Evolutionary conservation across 2,113 vertebrate genomes (phyloP).

Genomic region (Podarcis cretensis): DNA sequence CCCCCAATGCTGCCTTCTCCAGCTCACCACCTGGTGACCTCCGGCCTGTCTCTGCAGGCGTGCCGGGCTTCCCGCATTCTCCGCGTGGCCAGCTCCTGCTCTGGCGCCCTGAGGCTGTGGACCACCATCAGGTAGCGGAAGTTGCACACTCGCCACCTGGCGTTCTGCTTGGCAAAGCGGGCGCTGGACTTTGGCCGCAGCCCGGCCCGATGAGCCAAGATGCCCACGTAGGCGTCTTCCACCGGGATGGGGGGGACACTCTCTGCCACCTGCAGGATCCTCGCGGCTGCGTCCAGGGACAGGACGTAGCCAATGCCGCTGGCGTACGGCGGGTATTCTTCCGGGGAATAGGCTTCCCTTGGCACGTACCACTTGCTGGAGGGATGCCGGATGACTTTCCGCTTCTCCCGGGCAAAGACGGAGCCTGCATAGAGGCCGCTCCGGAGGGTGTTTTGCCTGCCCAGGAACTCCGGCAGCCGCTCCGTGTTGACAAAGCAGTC

Average conservation of each 20-base stretch:
- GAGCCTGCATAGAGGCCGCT: fast-evolving
- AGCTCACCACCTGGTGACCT: neutral
- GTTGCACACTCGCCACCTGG: slow-evolving; percentile 15
- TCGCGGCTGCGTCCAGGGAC: neutral
- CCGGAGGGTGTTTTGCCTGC: neutral
- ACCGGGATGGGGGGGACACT: fast-evolving
- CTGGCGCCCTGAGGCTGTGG: neutral
- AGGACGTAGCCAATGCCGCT: slow-evolving; percentile 13
- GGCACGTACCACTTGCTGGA: slow-evolving; percentile 34
- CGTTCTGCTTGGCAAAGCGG: slow-evolving; percentile 15
- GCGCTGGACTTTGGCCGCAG: neutral
- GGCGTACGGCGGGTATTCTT: fast-evolving
- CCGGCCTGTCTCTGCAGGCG: neutral
- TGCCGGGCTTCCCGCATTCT: neutral
- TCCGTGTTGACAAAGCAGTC: slow-evolving; percentile 40
- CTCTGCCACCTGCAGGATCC: neutral
- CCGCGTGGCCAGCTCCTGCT: neutral
- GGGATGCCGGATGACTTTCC: slow-evolving; percentile 8
- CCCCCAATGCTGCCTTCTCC: too few species aligned
- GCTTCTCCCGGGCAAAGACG: slow-evolving; percentile 40
- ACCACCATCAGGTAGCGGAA: slow-evolving; percentile 37
- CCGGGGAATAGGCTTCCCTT: neutral
- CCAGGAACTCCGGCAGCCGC: slow-evolving; percentile 3
- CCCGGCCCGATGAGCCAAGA: neutral
- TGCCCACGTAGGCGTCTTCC: slow-evolving; percentile 35